Evolutionary conservation across 2,888 invertebrate species (phyloP).

Genomic region (Eilema sororculum): DNA sequence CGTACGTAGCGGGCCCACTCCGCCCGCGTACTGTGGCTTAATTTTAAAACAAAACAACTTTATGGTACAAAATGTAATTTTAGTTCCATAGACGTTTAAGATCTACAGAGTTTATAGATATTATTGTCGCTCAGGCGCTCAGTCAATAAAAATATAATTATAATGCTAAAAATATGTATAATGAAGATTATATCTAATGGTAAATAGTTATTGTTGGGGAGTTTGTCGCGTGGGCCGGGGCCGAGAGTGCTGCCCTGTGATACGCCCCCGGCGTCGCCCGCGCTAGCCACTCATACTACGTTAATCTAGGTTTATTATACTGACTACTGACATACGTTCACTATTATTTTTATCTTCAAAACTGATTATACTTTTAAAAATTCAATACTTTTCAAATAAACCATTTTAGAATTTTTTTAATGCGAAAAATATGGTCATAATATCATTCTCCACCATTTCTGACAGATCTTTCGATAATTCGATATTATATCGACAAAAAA

Average conservation of each 20-base stretch:
- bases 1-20: conserved; percentile 51
- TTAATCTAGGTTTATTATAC: conserved; percentile 40
- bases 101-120: conserved; percentile 81
- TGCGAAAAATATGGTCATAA: background rate
- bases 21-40: conserved; percentile 72
- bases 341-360: background rate
- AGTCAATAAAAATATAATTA: conserved; percentile 59
- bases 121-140: conserved; percentile 63
- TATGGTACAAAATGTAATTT: conserved; percentile 85
- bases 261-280: conserved; percentile 42
- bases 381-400: background rate
- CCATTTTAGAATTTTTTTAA: background rate
- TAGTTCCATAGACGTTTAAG: conserved; percentile 84
- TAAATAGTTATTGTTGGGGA: conserved; percentile 70
- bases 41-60: conserved; percentile 74
- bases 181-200: conserved; percentile 54
- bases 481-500: background rate
- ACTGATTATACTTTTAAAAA: background rate
- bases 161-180: conserved; percentile 59
- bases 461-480: background rate
- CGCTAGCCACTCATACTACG: conserved; percentile 34
- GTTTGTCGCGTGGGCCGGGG: conserved; percentile 69
- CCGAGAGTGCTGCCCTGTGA: conserved; percentile 71
- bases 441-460: background rate
- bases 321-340: conserved; percentile 42